These are phyloP conservation scores for Halictus quadricinctus DNA, from an alignment of 2,888 invertebrate genomes.

Conservation along the genomic window DNA sequence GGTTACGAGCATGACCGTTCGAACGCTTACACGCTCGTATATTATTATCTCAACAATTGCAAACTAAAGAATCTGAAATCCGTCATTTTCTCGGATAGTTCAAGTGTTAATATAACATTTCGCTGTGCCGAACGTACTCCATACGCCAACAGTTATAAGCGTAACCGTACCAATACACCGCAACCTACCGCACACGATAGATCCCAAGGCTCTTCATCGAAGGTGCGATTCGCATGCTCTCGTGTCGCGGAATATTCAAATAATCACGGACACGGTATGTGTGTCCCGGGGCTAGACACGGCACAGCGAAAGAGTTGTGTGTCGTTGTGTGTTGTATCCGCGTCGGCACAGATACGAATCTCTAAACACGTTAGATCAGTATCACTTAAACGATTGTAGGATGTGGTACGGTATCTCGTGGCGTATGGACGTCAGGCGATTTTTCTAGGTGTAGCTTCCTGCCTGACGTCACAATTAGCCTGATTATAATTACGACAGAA, in stretches of 20 bases:
- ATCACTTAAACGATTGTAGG: slow-evolving; percentile 61
- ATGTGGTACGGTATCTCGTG: slow-evolving; percentile 46
- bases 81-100: no score
- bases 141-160: background rate
- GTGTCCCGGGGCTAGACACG: background rate
- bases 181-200: background rate
- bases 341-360: slow-evolving; percentile 30
- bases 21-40: no score
- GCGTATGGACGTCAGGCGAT: slow-evolving; percentile 57
- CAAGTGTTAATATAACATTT: no score
- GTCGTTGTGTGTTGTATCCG: background rate
- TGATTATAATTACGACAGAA: slow-evolving; percentile 80
- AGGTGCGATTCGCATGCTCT: background rate
- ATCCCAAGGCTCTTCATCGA: background rate
- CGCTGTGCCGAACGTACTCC: background rate
- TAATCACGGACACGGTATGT: background rate
- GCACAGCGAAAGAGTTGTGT: background rate
- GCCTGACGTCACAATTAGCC: slow-evolving; percentile 81
- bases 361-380: slow-evolving; percentile 53
- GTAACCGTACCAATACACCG: background rate
- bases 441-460: slow-evolving; percentile 81
- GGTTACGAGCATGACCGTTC: no score
- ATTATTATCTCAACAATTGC: no score
- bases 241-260: slow-evolving; percentile 6
- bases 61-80: no score